phyloP scores from a whole-genome alignment of 2,113 vertebrate species.

The Chionodraco myersi region DNA sequence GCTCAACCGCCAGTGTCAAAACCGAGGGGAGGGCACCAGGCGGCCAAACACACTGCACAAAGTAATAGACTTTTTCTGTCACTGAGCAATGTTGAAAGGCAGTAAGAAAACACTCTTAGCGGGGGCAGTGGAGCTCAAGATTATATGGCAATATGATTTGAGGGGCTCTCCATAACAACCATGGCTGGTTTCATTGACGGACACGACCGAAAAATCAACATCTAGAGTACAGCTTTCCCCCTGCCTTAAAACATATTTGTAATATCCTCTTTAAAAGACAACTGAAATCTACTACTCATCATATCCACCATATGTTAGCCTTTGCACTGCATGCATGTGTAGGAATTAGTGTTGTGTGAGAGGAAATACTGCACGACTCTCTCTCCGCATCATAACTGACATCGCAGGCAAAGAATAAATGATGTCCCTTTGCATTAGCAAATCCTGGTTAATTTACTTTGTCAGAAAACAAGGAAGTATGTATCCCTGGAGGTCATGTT shows the following conservation, averaged over 20 bases:
- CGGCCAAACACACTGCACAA: conserved; percentile 64
- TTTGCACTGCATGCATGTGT: conserved; percentile 5
- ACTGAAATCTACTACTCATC: conserved; percentile 3
- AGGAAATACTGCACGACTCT: conserved; percentile 30
- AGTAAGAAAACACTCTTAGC: conserved; percentile 78
- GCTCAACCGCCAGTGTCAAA: conserved; percentile 73
- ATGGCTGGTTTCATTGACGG: conserved; percentile 46
- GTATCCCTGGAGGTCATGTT: conserved; percentile 74
- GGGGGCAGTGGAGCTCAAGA: conserved; percentile 75
- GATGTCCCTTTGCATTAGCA: conserved; percentile 72
- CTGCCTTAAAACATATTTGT: background rate
- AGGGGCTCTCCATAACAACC: conserved; percentile 58
- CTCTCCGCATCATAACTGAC: conserved; percentile 25
- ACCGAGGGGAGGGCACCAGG: conserved; percentile 72
- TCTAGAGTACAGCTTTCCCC: background rate
- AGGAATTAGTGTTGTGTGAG: conserved; percentile 7
- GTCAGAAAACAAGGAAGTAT: conserved; percentile 80
- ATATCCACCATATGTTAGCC: conserved; percentile 12
- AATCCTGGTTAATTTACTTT: conserved; percentile 80
- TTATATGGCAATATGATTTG: conserved; percentile 75
- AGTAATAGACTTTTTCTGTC: conserved; percentile 68
- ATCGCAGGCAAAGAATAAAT: conserved; percentile 51
- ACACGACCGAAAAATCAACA: conserved; percentile 27
- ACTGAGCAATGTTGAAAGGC: conserved; percentile 75
- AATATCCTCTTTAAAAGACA: conserved; percentile 21